Conservation (phyloP, 2,888 invertebrate genomes). For the Trissolcus japonicus region DNA sequence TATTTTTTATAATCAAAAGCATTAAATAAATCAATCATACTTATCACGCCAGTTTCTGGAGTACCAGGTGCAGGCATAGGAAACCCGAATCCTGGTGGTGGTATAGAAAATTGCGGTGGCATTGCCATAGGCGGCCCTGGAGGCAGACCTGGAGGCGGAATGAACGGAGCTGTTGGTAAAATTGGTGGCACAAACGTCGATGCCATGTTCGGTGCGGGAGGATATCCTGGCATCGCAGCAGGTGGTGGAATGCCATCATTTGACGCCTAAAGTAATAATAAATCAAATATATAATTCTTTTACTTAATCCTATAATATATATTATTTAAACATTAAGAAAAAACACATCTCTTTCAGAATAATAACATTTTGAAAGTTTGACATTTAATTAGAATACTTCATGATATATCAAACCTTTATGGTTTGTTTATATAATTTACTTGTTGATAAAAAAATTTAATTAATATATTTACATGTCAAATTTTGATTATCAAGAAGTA, state of each 20-base stretch:
- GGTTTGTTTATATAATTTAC: too few species aligned
- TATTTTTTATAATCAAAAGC: background rate
- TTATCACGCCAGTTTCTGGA: conserved; percentile 71
- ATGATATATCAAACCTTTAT: too few species aligned
- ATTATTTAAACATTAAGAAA: background rate
- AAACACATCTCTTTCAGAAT: too few species aligned
- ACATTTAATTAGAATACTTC: too few species aligned
- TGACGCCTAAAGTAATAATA: conserved; percentile 65
- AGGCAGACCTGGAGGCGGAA: conserved; percentile 71
- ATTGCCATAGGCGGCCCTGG: conserved; percentile 76
- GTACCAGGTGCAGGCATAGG: conserved; percentile 68
- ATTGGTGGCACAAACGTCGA: conserved; percentile 71
- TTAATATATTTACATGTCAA: too few species aligned
- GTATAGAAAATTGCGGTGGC: conserved; percentile 86
- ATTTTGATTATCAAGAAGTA: too few species aligned
- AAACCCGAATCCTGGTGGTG: conserved; percentile 85
- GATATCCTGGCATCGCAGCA: conserved; percentile 70
- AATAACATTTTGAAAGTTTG: too few species aligned
- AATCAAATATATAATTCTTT: background rate
- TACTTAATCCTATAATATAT: background rate
- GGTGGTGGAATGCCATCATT: conserved; percentile 72
- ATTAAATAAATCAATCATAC: conserved; percentile 57
- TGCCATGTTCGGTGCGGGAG: conserved; percentile 67
- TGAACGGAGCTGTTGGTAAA: conserved; percentile 71
- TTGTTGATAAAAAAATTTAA: too few species aligned